A percentile compares a stretch with the other conserved stretches of the same genome.
These are phyloP conservation scores for Mastomys natalensis DNA, from an alignment of 2,113 vertebrate genomes.

Conservation along the genomic window DNA sequence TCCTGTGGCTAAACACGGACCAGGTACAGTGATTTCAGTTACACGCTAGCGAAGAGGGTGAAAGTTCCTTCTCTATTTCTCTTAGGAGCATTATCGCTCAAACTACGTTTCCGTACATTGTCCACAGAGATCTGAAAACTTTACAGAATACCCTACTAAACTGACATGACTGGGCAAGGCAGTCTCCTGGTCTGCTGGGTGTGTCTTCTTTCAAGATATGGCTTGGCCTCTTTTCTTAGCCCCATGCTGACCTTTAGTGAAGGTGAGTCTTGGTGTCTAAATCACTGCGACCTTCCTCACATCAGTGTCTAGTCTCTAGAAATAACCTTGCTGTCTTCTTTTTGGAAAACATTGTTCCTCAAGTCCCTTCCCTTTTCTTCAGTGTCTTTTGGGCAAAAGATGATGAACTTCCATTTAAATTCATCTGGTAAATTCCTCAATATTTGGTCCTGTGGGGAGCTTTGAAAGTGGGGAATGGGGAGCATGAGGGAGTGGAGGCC, in stretches of 20 bases:
- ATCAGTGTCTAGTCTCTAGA: not conserved
- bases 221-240: not conserved
- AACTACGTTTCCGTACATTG: not conserved
- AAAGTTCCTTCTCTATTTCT: not conserved
- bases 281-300: not conserved
- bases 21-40: not conserved
- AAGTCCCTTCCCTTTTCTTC: not conserved
- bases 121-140: conserved; percentile 14
- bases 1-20: not conserved
- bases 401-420: not conserved
- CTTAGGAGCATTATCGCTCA: not conserved
- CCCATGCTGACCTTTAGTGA: not conserved
- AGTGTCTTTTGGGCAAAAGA: not conserved
- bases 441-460: not conserved
- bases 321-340: not conserved
- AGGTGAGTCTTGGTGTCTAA: not conserved
- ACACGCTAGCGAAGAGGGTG: not conserved
- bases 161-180: not conserved
- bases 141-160: conserved; percentile 2
- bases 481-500: not conserved
- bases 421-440: not conserved
- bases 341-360: conserved; percentile 30
- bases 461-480: not conserved
- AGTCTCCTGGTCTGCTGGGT: not conserved
- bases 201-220: not conserved